phyloP scores from a whole-genome alignment of 2,797 vertebrate genomes.

The Jordanella pulchra region DNA sequence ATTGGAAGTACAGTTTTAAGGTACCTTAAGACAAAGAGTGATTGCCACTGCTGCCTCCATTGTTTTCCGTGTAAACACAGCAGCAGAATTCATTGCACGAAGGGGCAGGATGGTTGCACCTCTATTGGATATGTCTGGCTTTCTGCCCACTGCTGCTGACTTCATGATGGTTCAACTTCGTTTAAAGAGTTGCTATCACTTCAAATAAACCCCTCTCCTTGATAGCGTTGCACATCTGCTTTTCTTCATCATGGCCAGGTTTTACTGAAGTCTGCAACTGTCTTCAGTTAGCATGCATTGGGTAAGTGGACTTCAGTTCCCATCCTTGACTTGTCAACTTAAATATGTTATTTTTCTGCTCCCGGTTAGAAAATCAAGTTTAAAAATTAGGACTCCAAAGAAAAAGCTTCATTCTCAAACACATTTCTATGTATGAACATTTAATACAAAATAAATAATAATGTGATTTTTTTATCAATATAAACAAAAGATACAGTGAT shows the following conservation, averaged over 20 bases:
- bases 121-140: constrained; percentile 3
- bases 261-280: neutral
- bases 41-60: constrained; percentile 8
- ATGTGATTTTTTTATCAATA: neutral
- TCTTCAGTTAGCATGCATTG: neutral
- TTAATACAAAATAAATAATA: no score
- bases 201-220: constrained; percentile 9
- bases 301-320: neutral
- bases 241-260: no score
- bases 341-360: neutral
- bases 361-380: neutral
- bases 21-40: constrained; percentile 7
- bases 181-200: neutral
- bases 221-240: neutral
- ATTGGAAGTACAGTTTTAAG: constrained; percentile 18
- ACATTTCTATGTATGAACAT: neutral
- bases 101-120: constrained; percentile 4
- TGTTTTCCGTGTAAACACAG: neutral
- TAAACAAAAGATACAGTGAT: no score
- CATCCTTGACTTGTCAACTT: neutral
- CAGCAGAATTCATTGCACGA: neutral
- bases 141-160: neutral
- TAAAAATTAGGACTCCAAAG: neutral
- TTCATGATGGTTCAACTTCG: constrained; percentile 16
- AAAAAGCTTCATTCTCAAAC: neutral